Evolutionary conservation across 2,113 vertebrate species (phyloP), one percentile per base, ranked within the genome.

Genomic region (Melanocharis versteri): DNA sequence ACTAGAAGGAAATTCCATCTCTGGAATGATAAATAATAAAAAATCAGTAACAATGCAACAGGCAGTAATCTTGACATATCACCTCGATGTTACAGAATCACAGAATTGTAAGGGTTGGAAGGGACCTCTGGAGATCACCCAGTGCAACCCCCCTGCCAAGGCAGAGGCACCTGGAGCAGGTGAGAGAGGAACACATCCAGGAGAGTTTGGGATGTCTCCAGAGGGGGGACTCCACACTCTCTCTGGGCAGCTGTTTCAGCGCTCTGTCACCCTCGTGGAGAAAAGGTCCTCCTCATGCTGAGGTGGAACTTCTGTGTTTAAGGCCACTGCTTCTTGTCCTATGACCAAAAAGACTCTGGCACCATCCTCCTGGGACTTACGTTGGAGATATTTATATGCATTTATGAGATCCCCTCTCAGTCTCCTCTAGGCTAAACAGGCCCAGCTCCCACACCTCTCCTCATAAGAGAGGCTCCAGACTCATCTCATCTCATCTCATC

Each of bases 1-100:
- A 70, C 98, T 99, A 68, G 99, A 98, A 79, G 99, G 99, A 98
- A 99, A 99, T 64, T 99, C 98, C 98, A 99, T 98, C 96, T 99
- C 99, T 99, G 95, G 15, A 87, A 69, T 35, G 2, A 30, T 6
- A 92, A 80, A 80, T 39, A 40, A 60, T 4, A 56, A 22, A 56
- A 28, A 68, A 56, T 44, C 3, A 33, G 33, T 12, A 44, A 48
- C 24, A 53, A 70, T 2, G 0, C 9, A 53, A 21, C 31, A 31
- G 1, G 1, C 4, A 30, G 6, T 7, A 30, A 8, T 39, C 18
- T 11, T 13, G 5, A 44, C 8, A 1, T 4, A 12, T 7, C 10
- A 64, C 11, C 30, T 42, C 2, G 0, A 20, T 0, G 1, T 4
- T 14, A 26, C 0, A 3, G 54, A 70, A 53, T 27, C 54, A 39